Base-by-base conservation (phyloP, 2,113 vertebrate species). In the Gymnogyps californianus region DNA sequence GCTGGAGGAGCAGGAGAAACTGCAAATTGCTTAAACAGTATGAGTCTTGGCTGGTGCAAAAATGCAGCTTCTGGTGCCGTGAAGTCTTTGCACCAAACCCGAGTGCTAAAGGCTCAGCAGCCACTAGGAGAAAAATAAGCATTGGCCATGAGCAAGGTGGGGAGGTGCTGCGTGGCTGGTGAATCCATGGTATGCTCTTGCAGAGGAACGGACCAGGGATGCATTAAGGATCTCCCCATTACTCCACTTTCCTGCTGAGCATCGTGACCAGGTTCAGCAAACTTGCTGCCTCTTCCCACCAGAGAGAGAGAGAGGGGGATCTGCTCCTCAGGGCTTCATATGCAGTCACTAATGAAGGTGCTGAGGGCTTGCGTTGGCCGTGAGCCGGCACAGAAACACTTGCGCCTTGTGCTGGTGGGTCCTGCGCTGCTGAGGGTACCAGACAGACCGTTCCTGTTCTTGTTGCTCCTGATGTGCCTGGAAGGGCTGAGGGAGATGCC, bases 291-390 rank as follows among this genome's bases (percentile, higher is more conserved):
- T 78, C 21, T 81, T 78, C n/a, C 15, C 11, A 20, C 25, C 18
- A 28, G 47, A 34, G 64, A 51, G 31, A 0, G 2, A 65, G 61
- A 58, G 17, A 25, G 15, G 13, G 28, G 7, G 17, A 71, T 59
- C n/a, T 85, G 32, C 15, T 75, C 66, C 66, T 49, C 13, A 26
- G 66, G 42, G 18, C 42, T 76, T 55, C 0, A 0, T 77, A 36
- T 72, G 29, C 24, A 13, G 52, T 64, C 19, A 7, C 49, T 77
- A 42, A 59, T 0, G 3, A 47, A 67, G 66, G 58, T 83, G 26
- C 15, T 0, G 0, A 76, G 25, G 32, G 38, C 87, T 83, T 72
- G 57, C 4, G 3, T 59, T 72, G 51, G 55, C 69, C 3, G 2
- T 28, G 55, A 75, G 46, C 65, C 0, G 2, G 36, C 18, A 36